Percentiles rank a stretch among this genome's conserved stretches.
Evolutionary conservation across 2,113 vertebrate genomes (phyloP).

Genomic region (Apistogramma diplotaenia): DNA sequence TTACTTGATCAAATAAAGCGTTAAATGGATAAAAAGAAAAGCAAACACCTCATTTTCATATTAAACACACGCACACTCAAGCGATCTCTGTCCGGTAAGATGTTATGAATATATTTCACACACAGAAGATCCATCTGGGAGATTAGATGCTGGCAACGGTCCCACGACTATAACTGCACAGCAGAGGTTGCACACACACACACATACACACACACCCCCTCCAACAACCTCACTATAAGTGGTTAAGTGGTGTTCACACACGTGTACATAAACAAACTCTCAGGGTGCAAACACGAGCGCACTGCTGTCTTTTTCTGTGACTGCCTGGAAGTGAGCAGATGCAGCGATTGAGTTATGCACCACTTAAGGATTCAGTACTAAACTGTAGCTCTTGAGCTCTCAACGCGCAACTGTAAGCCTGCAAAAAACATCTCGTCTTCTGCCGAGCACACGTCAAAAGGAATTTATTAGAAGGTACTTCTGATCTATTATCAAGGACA

Average conservation of each 20-base stretch:
- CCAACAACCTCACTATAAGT: not conserved
- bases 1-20: not conserved
- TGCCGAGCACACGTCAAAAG: not conserved
- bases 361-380: not conserved
- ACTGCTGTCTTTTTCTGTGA: constrained; percentile 3
- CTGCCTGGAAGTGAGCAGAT: constrained; percentile 24
- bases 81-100: constrained; percentile 18
- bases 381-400: not conserved
- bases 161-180: constrained; percentile 50
- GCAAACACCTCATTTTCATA: not conserved
- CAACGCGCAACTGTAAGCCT: not conserved
- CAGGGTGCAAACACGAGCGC: constrained; percentile 11
- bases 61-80: not conserved
- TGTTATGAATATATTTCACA: constrained; percentile 44
- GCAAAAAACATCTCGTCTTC: not conserved
- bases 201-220: not conserved
- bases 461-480: not conserved
- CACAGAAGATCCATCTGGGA: constrained; percentile 52
- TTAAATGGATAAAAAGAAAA: not conserved
- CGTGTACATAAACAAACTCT: constrained; percentile 19
- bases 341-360: constrained; percentile 10
- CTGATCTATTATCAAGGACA: not conserved
- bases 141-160: constrained; percentile 51
- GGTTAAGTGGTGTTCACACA: constrained; percentile 21
- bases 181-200: constrained; percentile 36